These are phyloP conservation scores for Ethmia dodecea DNA, from an alignment of 2,888 invertebrate genomes.

Conservation along the genomic window DNA sequence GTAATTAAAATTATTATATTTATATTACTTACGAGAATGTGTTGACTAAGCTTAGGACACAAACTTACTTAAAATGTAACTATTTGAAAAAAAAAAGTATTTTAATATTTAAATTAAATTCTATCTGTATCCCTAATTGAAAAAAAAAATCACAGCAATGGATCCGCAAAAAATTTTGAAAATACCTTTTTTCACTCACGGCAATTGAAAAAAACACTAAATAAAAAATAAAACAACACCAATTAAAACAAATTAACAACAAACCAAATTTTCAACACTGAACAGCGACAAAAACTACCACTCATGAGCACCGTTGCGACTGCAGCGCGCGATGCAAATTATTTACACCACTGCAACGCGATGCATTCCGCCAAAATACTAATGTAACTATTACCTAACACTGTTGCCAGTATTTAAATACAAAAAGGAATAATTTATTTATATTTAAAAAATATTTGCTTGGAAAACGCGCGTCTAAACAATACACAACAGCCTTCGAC, in stretches of 20 bases:
- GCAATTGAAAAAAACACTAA: conserved; percentile 25
- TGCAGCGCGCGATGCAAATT: conserved; percentile 70
- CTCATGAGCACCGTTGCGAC: conserved; percentile 58
- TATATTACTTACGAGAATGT: conserved; percentile 11
- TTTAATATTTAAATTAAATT: no score
- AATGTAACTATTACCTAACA: conserved; percentile 15
- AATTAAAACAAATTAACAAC: conserved; percentile 38
- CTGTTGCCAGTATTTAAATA: conserved; percentile 27
- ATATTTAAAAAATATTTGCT: conserved; percentile 55
- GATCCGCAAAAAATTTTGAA: no score
- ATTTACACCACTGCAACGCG: conserved; percentile 62
- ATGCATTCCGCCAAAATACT: conserved; percentile 45
- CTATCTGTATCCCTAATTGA: no score
- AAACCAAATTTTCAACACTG: conserved; percentile 52
- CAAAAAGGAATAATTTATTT: conserved; percentile 17
- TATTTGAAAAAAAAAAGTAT: no score
- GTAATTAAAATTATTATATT: conserved; percentile 1
- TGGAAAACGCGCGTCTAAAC: conserved; percentile 63
- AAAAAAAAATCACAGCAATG: no score
- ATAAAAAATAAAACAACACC: conserved; percentile 33
- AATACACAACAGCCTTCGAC: conserved; percentile 73
- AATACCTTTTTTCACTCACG: conserved; percentile 44
- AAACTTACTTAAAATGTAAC: no score
- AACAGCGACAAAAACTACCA: conserved; percentile 64
- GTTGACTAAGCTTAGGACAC: no score